Percentiles rank a stretch among this genome's conserved stretches.
Evolutionary conservation across 2,888 invertebrate genomes (phyloP).

Genomic region (Crioceris asparagi): DNA sequence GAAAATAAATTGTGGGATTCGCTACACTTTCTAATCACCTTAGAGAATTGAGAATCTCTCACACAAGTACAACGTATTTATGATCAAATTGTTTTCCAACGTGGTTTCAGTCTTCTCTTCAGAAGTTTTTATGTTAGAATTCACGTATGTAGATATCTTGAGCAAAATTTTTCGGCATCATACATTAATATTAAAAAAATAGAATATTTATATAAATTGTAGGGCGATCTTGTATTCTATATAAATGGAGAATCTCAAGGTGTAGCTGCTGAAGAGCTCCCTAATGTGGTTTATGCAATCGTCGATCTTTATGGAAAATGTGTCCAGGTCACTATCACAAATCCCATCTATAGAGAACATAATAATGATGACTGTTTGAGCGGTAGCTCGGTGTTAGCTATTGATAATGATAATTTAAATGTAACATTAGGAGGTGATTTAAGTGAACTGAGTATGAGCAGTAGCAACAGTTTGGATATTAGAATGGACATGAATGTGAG

Average conservation of each 20-base stretch:
- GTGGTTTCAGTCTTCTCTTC: too few relatives aligned
- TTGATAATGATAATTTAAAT: conserved; percentile 38
- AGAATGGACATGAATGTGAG: conserved; percentile 39
- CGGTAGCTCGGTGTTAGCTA: conserved; percentile 38
- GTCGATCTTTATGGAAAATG: conserved; percentile 78
- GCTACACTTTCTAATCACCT: too few relatives aligned
- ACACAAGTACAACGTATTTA: too few relatives aligned
- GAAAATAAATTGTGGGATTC: too few relatives aligned
- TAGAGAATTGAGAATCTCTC: too few relatives aligned
- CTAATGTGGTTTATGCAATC: conserved; percentile 61
- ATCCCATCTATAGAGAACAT: conserved; percentile 36
- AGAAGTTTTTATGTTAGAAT: too few relatives aligned
- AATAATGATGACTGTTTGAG: conserved; percentile 40
- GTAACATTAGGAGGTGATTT: conserved; percentile 37
- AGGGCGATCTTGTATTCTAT: conserved; percentile 79
- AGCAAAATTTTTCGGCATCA: too few relatives aligned
- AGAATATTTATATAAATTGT: conserved; percentile 10
- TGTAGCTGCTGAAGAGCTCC: conserved; percentile 67
- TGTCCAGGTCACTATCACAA: conserved; percentile 59
- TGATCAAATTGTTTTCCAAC: too few relatives aligned
- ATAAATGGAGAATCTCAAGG: conserved; percentile 85
- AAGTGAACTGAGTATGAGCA: conserved; percentile 37
- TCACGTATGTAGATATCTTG: too few relatives aligned
- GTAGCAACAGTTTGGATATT: conserved; percentile 38
- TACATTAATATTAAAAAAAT: too few relatives aligned